Evolutionary conservation across 2,797 vertebrate species (phyloP).

Genomic region (Steatocranus sp.): DNA sequence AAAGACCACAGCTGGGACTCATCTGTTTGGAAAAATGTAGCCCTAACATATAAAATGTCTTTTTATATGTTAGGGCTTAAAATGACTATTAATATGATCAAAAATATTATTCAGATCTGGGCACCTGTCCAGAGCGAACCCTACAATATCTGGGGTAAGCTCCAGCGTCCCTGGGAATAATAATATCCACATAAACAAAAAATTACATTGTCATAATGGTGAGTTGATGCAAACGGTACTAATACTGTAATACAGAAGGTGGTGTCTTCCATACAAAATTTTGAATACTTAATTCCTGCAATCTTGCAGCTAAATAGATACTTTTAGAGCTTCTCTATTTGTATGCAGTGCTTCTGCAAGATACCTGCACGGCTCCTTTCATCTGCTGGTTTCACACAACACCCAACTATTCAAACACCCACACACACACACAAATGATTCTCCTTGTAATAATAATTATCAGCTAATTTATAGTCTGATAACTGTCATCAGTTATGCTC

Average conservation of each 20-base stretch:
- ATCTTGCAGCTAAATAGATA: neutral
- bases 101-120: neutral
- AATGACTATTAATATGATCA: neutral
- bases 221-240: neutral
- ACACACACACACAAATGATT: neutral
- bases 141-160: neutral
- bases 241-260: neutral
- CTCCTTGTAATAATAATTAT: neutral
- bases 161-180: neutral
- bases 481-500: slow-evolving; percentile 24
- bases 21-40: neutral
- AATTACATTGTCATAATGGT: neutral
- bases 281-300: neutral
- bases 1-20: neutral
- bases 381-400: neutral
- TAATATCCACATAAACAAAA: neutral
- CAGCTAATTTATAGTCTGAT: slow-evolving; percentile 2
- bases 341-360: neutral
- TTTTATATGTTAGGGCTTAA: neutral
- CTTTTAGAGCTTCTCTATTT: neutral
- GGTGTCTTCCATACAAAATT: neutral
- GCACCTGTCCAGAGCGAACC: neutral
- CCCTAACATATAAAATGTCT: neutral
- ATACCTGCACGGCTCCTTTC: neutral
- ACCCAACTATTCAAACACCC: neutral